These are phyloP conservation scores for Spisula solida DNA, from an alignment of 2,888 invertebrate genomes.

Conservation along the genomic window DNA sequence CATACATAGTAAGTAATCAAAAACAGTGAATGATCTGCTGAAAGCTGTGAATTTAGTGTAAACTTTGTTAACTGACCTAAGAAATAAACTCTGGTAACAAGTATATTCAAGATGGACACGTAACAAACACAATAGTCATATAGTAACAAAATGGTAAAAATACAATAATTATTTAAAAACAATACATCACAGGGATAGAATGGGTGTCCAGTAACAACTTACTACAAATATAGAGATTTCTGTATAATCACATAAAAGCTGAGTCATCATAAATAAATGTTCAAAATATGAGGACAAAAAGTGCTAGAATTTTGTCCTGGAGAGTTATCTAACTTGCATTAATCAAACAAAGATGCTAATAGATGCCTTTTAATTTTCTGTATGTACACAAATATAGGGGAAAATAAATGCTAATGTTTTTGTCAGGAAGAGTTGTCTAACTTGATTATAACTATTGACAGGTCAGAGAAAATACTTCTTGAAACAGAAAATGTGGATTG, in stretches of 20 bases:
- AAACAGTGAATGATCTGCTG: constrained; percentile 22
- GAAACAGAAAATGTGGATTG: constrained; percentile 7
- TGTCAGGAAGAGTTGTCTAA: background rate
- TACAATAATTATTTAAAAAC: background rate
- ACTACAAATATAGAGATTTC: background rate
- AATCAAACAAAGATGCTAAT: background rate
- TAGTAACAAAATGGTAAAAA: background rate
- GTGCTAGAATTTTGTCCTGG: background rate
- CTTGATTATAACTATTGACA: background rate
- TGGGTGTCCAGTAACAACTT: background rate
- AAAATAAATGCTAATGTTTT: background rate
- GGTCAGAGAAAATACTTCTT: background rate
- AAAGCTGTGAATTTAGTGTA: background rate
- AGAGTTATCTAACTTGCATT: background rate
- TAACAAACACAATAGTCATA: background rate
- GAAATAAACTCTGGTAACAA: background rate
- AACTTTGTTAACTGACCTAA: constrained; percentile 18
- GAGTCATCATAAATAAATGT: background rate
- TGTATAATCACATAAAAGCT: background rate
- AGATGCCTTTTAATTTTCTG: background rate
- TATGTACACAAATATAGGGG: background rate
- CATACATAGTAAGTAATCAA: background rate
- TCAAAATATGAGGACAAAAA: background rate
- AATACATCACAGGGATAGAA: background rate
- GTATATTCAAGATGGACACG: background rate